Conservation (phyloP, 2,113 vertebrate species). For the Eubucco bourcierii region DNA sequence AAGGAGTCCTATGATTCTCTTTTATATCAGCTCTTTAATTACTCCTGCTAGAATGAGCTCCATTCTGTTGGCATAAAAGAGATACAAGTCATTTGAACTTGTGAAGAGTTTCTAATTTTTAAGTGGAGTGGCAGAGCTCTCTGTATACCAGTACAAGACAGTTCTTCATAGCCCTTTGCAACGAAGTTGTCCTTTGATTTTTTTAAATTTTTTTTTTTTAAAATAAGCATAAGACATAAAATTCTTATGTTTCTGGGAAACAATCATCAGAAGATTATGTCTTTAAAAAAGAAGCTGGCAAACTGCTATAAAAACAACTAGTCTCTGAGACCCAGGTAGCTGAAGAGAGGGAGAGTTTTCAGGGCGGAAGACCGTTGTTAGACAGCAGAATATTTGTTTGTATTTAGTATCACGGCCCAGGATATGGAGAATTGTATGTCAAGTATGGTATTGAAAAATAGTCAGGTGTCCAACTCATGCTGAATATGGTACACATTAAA, state of each 20-base stretch:
- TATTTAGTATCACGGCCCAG: rapidly evolving
- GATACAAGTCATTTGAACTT: neutral
- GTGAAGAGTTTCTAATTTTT: neutral
- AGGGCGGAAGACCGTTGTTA: neutral
- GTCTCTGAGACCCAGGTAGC: neutral
- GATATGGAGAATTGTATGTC: neutral
- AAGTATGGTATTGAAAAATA: neutral
- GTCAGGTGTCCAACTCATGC: neutral
- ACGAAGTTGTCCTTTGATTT: neutral
- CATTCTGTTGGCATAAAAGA: neutral
- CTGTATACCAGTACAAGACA: rapidly evolving
- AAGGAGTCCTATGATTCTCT: neutral
- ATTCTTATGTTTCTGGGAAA: neutral
- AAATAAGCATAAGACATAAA: neutral
- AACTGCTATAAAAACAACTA: neutral
- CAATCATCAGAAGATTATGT: neutral
- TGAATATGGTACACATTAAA: neutral
- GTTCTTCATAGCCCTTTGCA: neutral
- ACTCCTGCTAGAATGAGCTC: neutral
- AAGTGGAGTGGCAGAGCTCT: neutral
- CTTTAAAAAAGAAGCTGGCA: neutral
- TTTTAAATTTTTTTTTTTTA: neutral
- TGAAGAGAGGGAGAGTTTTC: neutral
- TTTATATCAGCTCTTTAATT: neutral
- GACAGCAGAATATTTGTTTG: neutral